A percentile compares a stretch with the other conserved stretches of the same genome.
Evolutionary conservation across 2,113 vertebrate genomes (phyloP).

Genomic region (Leucopternis melanops): DNA sequence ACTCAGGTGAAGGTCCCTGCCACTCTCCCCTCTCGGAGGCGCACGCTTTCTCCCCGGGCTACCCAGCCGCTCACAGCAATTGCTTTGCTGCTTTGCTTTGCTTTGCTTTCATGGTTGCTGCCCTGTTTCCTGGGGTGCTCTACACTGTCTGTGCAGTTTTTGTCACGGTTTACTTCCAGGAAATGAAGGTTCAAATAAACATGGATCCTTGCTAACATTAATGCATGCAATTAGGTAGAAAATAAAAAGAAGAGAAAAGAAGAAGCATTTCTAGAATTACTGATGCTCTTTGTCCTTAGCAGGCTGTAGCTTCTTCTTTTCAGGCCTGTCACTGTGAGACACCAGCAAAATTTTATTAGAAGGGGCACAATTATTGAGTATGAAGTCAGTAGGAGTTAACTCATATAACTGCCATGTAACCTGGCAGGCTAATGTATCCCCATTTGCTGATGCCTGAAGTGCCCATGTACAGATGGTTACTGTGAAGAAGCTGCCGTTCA

Average conservation of each 20-base stretch:
- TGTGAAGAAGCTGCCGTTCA: background rate
- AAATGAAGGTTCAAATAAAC: background rate
- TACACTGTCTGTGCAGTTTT: background rate
- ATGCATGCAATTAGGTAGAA: background rate
- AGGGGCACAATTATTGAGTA: background rate
- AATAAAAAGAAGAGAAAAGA: background rate
- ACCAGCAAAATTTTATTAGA: background rate
- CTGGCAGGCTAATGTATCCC: background rate
- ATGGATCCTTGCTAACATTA: background rate
- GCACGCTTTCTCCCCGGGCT: background rate
- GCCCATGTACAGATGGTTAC: background rate
- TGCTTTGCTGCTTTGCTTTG: background rate
- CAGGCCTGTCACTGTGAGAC: background rate
- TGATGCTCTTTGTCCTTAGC: background rate
- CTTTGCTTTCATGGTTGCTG: background rate
- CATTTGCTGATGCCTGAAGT: background rate
- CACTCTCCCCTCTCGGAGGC: background rate
- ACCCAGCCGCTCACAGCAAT: background rate
- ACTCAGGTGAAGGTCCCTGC: background rate
- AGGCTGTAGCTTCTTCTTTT: background rate
- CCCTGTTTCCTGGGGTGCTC: background rate
- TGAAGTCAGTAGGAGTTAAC: background rate
- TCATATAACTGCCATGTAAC: background rate
- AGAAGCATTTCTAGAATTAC: background rate
- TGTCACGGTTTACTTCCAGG: background rate